Percentiles rank a stretch among this genome's conserved stretches.
Evolutionary conservation across 1,140 invertebrate genomes (phyloP).

Genomic region (Planococcus citri): DNA sequence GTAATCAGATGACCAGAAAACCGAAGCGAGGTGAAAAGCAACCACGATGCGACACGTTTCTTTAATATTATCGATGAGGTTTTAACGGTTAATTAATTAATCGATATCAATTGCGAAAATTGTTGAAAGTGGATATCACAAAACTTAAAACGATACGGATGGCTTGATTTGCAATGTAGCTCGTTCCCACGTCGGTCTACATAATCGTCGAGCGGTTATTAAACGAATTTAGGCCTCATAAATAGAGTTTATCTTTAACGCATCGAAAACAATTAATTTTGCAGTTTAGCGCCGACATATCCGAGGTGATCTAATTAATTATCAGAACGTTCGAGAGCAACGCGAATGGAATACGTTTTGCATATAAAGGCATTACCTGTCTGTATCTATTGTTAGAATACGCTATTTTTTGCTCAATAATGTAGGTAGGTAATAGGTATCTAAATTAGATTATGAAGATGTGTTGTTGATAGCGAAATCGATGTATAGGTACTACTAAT

Average conservation of each 20-base stretch:
- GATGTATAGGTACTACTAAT: no score
- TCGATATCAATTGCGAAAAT: background rate
- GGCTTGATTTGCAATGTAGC: background rate
- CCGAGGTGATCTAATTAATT: background rate
- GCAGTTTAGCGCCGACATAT: background rate
- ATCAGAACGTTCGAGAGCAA: background rate
- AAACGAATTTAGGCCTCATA: constrained; percentile 3
- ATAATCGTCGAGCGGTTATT: background rate
- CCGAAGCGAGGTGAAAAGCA: no score
- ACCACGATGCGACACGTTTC: no score
- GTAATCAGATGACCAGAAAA: no score
- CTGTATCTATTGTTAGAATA: no score
- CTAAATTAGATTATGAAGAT: no score
- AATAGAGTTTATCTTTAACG: constrained; percentile 3
- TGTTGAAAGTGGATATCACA: constrained; percentile 1
- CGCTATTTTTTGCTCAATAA: no score
- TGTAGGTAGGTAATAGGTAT: no score
- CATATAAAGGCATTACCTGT: no score
- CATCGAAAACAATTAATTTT: background rate
- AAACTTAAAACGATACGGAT: background rate
- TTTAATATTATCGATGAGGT: background rate
- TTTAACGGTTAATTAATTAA: background rate
- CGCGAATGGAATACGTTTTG: no score
- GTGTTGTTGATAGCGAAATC: no score
- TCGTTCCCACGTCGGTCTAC: constrained; percentile 5